Evolutionary conservation across 2,797 vertebrate species (phyloP), one percentile per base, ranked within the genome.

Genomic region (Macropus fuliginosus): DNA sequence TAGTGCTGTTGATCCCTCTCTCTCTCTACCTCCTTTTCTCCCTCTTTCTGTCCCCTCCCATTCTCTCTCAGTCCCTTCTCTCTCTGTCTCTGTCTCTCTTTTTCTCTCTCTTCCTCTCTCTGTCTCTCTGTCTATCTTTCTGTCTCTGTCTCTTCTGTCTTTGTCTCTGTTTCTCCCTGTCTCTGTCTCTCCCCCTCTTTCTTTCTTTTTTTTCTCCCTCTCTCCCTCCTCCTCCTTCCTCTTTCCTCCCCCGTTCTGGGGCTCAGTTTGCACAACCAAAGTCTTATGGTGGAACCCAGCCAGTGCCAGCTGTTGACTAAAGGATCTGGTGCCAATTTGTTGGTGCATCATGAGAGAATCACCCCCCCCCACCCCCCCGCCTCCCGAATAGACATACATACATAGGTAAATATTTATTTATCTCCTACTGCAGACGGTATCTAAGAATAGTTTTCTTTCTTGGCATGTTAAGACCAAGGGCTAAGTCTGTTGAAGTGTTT

Each of bases 381-480:
- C 95, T 59, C 57, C 93, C 94, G 95, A 97, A 94, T 97, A 98
- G 96, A 97, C 98, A 98, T 98, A 98, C 97, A 98, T 98, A 94
- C 96, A 96, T 96, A 98, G 92, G 95, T 91, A 96, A 98, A 98
- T 98, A 98, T 98, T 98, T 97, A 91, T 96, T 97, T 96, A 92
- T 97, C 96, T 94, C 97, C 93, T 97, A 97, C 96, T 98, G 98
- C 97, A 97, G 97, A 98, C 97, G 96, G 98, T 98, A 98, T 98
- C 98, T 98, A 98, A 98, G 98, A 98, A 97, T 98, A 98, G 98
- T 97, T 59, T 97, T 95, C 97, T 98, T 98, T 97, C 98, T 95
- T 98, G 95, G 97, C 92, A 87, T 91, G 59, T 97, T 96, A 97
- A 96, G 98, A 98, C 94, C 96, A 97, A 98, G 98, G 96, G 95